Conservation (phyloP, 1,140 invertebrate genomes). For the Luehdorfia chinensis region DNA sequence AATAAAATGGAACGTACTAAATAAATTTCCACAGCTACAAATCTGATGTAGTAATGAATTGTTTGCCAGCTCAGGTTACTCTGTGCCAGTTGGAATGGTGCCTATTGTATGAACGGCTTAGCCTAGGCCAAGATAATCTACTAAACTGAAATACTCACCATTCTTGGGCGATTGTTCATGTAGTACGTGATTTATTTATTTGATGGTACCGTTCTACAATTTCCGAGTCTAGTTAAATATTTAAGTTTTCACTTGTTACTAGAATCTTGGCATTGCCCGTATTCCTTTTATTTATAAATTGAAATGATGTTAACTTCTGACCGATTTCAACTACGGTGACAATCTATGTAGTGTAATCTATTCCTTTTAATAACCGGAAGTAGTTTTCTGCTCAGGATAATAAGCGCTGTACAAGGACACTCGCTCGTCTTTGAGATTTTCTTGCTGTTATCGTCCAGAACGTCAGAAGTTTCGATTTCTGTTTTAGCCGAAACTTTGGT, state of each 20-base stretch:
- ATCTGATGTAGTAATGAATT: slow-evolving; percentile 58
- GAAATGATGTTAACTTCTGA: no score
- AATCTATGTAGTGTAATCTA: no score
- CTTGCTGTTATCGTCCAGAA: no score
- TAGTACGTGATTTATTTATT: slow-evolving; percentile 13
- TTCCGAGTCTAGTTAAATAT: neutral
- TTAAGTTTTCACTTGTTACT: neutral
- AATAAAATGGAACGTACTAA: slow-evolving; percentile 19
- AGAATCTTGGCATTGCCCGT: neutral
- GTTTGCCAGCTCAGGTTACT: slow-evolving; percentile 29
- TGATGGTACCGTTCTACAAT: neutral
- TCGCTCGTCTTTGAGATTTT: no score
- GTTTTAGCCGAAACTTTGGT: no score
- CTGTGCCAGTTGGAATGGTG: slow-evolving; percentile 26
- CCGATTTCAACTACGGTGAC: no score
- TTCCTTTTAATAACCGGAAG: no score
- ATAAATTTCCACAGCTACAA: slow-evolving; percentile 47
- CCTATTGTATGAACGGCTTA: slow-evolving; percentile 35
- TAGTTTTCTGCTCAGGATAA: no score
- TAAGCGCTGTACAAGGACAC: no score
- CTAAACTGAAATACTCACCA: slow-evolving; percentile 34
- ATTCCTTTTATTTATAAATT: no score
- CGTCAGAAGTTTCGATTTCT: no score
- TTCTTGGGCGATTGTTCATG: slow-evolving; percentile 31
- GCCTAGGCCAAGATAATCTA: slow-evolving; percentile 42